phyloP scores from a whole-genome alignment of 2,797 vertebrate genomes.

The Oreochromis mossambicus region DNA sequence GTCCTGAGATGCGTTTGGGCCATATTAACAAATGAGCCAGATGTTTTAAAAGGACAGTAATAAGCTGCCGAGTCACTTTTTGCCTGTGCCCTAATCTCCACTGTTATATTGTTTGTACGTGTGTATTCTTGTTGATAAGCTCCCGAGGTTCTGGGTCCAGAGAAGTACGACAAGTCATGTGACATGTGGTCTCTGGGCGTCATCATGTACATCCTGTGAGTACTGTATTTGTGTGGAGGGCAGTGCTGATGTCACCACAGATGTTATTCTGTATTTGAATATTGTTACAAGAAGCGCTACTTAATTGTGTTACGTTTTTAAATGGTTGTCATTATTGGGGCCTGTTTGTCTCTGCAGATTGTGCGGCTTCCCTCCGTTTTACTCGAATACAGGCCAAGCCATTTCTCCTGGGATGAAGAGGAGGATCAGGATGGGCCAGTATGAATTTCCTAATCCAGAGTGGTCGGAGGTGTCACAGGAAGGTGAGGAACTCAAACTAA shows the following conservation, averaged over 20 bases:
- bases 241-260: background rate
- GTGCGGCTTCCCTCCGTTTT: constrained; percentile 96
- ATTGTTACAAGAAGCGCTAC: background rate
- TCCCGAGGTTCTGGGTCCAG: constrained; percentile 95
- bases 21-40: background rate
- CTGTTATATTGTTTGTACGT: background rate
- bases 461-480: constrained; percentile 95
- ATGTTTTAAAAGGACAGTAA: background rate
- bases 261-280: background rate
- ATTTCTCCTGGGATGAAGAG: constrained; percentile 98
- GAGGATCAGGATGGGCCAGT: constrained; percentile 95
- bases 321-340: background rate
- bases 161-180: constrained; percentile 99
- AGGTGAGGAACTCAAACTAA: constrained; percentile 70
- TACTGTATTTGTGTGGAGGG: constrained; percentile 39
- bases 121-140: constrained; percentile 69
- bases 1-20: background rate
- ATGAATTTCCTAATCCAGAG: constrained; percentile 94
- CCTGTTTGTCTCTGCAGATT: constrained; percentile 70
- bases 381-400: constrained; percentile 96
- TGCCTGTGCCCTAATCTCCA: background rate
- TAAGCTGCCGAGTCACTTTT: background rate
- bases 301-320: background rate
- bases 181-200: constrained; percentile 99
- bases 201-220: constrained; percentile 99